These are phyloP conservation scores for Pseudeuparius sepicola DNA, from an alignment of 2,888 invertebrate species.

Conservation along the genomic window DNA sequence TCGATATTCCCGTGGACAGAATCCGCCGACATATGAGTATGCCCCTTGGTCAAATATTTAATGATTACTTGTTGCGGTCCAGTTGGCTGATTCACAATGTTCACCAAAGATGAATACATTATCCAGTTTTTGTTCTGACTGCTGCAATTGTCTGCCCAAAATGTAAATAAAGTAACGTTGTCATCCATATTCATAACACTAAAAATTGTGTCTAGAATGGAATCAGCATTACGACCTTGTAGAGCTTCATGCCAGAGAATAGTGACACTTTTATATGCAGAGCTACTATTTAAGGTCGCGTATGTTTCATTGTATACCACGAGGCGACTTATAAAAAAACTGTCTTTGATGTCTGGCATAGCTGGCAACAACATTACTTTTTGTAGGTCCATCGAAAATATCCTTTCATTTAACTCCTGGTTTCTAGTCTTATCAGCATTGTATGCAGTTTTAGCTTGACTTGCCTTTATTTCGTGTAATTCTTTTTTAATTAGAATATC, in stretches of 20 bases:
- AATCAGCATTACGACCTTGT: constrained; percentile 11
- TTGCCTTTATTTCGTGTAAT: constrained; percentile 10
- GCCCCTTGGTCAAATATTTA: constrained; percentile 8
- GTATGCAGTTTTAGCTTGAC: constrained; percentile 10
- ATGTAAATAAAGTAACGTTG: constrained; percentile 12
- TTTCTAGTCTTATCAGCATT: too few relatives aligned
- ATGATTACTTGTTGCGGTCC: constrained; percentile 7
- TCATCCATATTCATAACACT: constrained; percentile 8
- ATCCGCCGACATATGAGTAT: constrained; percentile 4
- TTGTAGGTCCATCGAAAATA: constrained; percentile 15
- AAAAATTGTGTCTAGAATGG: constrained; percentile 14
- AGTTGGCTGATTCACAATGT: constrained; percentile 6
- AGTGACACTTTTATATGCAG: constrained; percentile 9
- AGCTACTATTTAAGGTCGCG: constrained; percentile 11
- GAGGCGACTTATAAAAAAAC: constrained; percentile 15
- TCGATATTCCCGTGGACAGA: constrained; percentile 14
- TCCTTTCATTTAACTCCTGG: constrained; percentile 5
- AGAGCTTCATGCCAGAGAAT: constrained; percentile 17
- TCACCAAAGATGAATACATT: constrained; percentile 11
- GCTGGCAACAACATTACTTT: constrained; percentile 14
- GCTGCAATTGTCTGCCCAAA: constrained; percentile 11
- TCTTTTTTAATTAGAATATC: constrained; percentile 8
- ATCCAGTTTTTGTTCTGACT: constrained; percentile 12
- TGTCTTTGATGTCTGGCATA: constrained; percentile 16
- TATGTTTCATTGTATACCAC: constrained; percentile 12